phyloP scores from a whole-genome alignment of 2,888 invertebrate genomes.

The Anagyrus pseudococci region DNA sequence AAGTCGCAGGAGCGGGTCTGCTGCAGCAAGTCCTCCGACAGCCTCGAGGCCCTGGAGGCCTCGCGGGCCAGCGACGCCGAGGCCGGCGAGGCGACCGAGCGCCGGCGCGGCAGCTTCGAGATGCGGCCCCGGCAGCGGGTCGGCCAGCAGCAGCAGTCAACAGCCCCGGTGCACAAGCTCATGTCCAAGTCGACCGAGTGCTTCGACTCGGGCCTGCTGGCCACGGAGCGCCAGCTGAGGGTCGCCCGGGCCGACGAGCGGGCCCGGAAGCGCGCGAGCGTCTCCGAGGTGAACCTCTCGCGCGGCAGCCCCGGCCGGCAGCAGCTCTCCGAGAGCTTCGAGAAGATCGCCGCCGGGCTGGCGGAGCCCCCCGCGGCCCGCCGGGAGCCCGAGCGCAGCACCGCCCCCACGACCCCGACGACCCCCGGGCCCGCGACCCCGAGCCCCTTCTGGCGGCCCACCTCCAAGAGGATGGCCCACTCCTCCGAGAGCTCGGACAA shows the following conservation, averaged over 20 bases:
- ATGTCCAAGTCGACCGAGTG: conserved; percentile 58
- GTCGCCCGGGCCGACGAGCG: conserved; percentile 42
- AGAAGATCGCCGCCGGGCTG: conserved; percentile 42
- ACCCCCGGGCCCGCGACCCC: conserved; percentile 1
- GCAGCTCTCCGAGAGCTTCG: conserved; percentile 50
- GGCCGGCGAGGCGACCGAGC: conserved; percentile 44
- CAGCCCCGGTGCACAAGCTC: conserved; percentile 40
- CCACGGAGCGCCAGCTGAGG: not conserved
- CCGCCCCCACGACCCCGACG: not conserved
- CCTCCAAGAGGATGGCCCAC: conserved; percentile 45
- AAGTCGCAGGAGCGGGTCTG: conserved; percentile 54
- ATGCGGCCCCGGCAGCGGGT: conserved; percentile 32
- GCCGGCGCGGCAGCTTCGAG: conserved; percentile 51
- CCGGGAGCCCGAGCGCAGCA: conserved; percentile 17
- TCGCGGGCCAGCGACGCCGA: too few species aligned
- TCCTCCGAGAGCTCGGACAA: conserved; percentile 59
- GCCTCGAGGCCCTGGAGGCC: conserved; percentile 51
- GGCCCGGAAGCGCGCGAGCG: conserved; percentile 50
- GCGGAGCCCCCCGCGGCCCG: not conserved
- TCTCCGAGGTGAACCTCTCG: conserved; percentile 53
- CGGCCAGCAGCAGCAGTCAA: not conserved
- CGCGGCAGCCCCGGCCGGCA: conserved; percentile 35
- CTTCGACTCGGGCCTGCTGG: conserved; percentile 44
- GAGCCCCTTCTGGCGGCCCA: conserved; percentile 40
- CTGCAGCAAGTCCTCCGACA: conserved; percentile 51